Percentiles rank a stretch among this genome's conserved stretches.
Evolutionary conservation across 2,113 vertebrate genomes (phyloP).

Genomic region (Tiliqua scincoides): DNA sequence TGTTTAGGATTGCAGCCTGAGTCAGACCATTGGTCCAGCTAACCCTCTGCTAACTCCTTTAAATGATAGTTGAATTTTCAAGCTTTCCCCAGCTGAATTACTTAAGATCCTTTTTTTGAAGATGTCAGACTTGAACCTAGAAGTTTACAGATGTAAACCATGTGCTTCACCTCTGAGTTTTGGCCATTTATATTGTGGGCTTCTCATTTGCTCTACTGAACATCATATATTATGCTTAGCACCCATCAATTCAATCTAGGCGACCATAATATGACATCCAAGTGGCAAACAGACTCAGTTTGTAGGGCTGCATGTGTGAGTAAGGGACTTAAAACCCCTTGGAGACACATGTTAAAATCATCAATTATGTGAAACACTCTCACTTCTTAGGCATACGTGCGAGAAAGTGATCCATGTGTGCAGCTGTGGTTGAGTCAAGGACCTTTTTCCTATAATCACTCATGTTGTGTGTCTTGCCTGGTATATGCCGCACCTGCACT

Average conservation of each 20-base stretch:
- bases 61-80: not conserved
- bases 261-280: not conserved
- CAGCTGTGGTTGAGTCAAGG: constrained; percentile 13
- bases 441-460: constrained; percentile 4
- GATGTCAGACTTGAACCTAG: not conserved
- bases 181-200: not conserved
- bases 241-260: not conserved
- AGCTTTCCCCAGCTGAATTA: not conserved
- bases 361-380: not conserved
- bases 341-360: not conserved
- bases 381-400: constrained; percentile 17
- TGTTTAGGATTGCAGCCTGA: too few relatives aligned
- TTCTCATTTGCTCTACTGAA: not conserved
- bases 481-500: constrained; percentile 43
- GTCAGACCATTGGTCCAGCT: not conserved
- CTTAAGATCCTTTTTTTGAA: not conserved
- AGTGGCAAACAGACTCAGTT: not conserved
- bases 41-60: not conserved
- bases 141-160: too few relatives aligned
- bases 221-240: not conserved
- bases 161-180: not conserved
- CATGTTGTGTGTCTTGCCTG: constrained; percentile 6
- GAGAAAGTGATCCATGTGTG: constrained; percentile 7
- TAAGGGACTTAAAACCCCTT: not conserved
- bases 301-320: not conserved